Evolutionary conservation across 2,113 vertebrate genomes (phyloP).

Genomic region (Zapornia atra): DNA sequence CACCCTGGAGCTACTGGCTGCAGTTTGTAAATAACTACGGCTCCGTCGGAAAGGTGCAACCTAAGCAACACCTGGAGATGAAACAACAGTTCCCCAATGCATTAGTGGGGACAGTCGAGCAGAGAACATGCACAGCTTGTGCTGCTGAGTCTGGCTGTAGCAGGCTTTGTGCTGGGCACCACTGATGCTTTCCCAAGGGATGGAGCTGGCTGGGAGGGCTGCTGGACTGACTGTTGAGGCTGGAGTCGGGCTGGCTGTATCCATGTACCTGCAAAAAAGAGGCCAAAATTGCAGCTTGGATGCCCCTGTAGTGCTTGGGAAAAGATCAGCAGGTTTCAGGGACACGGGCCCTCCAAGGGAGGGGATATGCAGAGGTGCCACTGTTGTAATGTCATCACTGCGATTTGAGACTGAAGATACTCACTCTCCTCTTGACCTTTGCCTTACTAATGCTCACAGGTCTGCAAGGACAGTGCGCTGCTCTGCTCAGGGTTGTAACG

Average conservation of each 20-base stretch:
- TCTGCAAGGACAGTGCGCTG: background rate
- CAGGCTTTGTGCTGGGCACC: background rate
- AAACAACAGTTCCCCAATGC: rapidly evolving
- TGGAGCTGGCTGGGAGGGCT: background rate
- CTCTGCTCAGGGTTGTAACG: background rate
- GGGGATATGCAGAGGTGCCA: background rate
- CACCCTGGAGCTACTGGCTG: background rate
- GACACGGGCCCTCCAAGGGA: background rate
- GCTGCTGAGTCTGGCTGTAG: rapidly evolving
- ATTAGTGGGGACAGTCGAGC: rapidly evolving
- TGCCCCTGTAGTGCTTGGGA: rapidly evolving
- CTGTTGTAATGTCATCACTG: background rate
- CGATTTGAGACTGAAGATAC: background rate
- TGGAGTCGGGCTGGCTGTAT: rapidly evolving
- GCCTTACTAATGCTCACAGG: background rate
- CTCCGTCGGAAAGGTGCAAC: background rate
- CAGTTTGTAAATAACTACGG: background rate
- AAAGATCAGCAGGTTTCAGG: background rate
- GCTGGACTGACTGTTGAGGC: background rate
- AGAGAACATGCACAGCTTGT: rapidly evolving
- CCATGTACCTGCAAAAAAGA: background rate
- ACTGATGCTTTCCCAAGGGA: background rate
- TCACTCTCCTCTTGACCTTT: background rate
- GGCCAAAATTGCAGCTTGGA: background rate
- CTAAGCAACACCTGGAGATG: background rate